Percentiles rank a stretch among this genome's conserved stretches.
These are phyloP conservation scores for Torymus texanus DNA, from an alignment of 2,888 invertebrate species.

Conservation along the genomic window DNA sequence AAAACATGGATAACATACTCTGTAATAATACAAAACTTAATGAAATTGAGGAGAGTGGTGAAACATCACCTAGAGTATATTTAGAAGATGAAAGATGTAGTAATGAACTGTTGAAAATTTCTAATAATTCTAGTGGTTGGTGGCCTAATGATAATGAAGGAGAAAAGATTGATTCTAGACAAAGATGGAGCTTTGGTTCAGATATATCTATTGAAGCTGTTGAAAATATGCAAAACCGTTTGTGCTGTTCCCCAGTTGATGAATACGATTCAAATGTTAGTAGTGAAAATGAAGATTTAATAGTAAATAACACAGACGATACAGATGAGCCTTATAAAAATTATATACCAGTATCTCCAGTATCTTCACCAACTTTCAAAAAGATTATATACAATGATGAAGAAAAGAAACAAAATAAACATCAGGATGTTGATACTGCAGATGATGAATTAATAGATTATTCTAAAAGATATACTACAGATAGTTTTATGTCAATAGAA, in stretches of 20 bases:
- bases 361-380: conserved; percentile 49
- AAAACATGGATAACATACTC: conserved; percentile 46
- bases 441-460: conserved; percentile 57
- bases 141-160: conserved; percentile 43
- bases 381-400: conserved; percentile 21
- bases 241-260: conserved; percentile 57
- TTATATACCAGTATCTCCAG: conserved; percentile 48
- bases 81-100: conserved; percentile 29
- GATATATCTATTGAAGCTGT: conserved; percentile 54
- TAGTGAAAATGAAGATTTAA: conserved; percentile 56
- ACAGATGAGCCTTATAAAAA: conserved; percentile 49
- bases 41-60: conserved; percentile 12
- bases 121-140: conserved; percentile 37
- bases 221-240: conserved; percentile 52
- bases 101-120: conserved; percentile 27
- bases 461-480: conserved; percentile 56
- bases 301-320: conserved; percentile 52
- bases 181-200: conserved; percentile 57
- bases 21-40: conserved; percentile 31
- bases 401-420: conserved; percentile 40
- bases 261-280: conserved; percentile 55
- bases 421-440: conserved; percentile 54
- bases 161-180: conserved; percentile 49
- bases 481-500: conserved; percentile 38
- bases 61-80: conserved; percentile 24